Evolutionary conservation across 2,888 invertebrate genomes (phyloP).

Genomic region (Agonopterix heracliana): DNA sequence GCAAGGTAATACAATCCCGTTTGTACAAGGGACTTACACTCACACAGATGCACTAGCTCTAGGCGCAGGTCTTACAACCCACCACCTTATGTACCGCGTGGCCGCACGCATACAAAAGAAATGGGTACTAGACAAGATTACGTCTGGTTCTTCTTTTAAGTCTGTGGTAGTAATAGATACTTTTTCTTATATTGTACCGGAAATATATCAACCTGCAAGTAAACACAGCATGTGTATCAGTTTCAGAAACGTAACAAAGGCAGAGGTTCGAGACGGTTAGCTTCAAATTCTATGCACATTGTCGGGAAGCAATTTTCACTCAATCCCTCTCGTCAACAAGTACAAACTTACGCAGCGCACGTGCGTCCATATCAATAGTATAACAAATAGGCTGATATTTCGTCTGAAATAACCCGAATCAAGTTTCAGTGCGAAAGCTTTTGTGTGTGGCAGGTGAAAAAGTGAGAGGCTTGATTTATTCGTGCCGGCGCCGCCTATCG

Average conservation of each 20-base stretch:
- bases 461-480: slow-evolving; percentile 74
- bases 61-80: too few species aligned
- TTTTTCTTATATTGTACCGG: neutral
- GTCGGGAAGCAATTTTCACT: slow-evolving; percentile 71
- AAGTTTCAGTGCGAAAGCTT: slow-evolving; percentile 73
- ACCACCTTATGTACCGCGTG: too few species aligned
- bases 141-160: too few species aligned
- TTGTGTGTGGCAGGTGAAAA: slow-evolving; percentile 77
- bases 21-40: too few species aligned
- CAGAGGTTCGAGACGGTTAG: neutral
- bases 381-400: slow-evolving; percentile 76
- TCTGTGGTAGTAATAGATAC: neutral
- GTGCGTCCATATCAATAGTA: slow-evolving; percentile 73
- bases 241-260: neutral
- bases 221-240: neutral
- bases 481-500: slow-evolving; percentile 70
- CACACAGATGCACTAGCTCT: too few species aligned
- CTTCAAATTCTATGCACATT: slow-evolving; percentile 64
- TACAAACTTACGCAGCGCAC: slow-evolving; percentile 71
- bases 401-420: slow-evolving; percentile 76
- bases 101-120: too few species aligned
- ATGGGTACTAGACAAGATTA: too few species aligned
- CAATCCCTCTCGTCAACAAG: slow-evolving; percentile 71
- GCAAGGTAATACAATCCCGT: too few species aligned
- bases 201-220: too few species aligned